phyloP scores from a whole-genome alignment of 2,797 vertebrate genomes.

The Channa striata region DNA sequence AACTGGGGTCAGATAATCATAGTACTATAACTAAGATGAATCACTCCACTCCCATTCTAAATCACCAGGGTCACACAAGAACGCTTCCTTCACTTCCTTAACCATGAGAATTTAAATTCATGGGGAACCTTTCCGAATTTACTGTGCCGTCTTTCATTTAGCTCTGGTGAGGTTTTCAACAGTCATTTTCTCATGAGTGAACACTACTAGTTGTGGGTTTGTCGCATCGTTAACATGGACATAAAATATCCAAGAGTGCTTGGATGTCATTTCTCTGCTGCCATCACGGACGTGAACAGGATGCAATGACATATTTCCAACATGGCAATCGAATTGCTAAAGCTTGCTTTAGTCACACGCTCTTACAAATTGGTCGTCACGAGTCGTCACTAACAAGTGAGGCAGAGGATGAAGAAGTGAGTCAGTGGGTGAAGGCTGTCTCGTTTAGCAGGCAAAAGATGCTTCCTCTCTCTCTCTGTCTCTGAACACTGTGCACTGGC shows the following conservation, averaged over 20 bases:
- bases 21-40: constrained; percentile 36
- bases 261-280: background rate
- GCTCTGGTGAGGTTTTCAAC: constrained; percentile 43
- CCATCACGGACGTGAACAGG: constrained; percentile 5
- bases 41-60: constrained; percentile 40
- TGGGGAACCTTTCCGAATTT: constrained; percentile 42
- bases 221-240: constrained; percentile 35
- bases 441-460: constrained; percentile 70
- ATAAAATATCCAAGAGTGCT: constrained; percentile 25
- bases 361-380: background rate
- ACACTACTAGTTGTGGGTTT: background rate
- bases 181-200: constrained; percentile 40
- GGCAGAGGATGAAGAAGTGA: constrained; percentile 23
- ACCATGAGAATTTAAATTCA: constrained; percentile 38
- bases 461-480: constrained; percentile 53
- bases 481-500: constrained; percentile 28
- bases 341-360: constrained; percentile 32
- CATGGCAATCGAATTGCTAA: constrained; percentile 20
- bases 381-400: background rate
- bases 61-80: constrained; percentile 57
- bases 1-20: constrained; percentile 45
- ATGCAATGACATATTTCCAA: constrained; percentile 34
- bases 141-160: constrained; percentile 48
- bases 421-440: constrained; percentile 37
- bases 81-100: constrained; percentile 36